Base-by-base conservation (phyloP, 2,797 vertebrate genomes). In the Limnodromus scolopaceus region DNA sequence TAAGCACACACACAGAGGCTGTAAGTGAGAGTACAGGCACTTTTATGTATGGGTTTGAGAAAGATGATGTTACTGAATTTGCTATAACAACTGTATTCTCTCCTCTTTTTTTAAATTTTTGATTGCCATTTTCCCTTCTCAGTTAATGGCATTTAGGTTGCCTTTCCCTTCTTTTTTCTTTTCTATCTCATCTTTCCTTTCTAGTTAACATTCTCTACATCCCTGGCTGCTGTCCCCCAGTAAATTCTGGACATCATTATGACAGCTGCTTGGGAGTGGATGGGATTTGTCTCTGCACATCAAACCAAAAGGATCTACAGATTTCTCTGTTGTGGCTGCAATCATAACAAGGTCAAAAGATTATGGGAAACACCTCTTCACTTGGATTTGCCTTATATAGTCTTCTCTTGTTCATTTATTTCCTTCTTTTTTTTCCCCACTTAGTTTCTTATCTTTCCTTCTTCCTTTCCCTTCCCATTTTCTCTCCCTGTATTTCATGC, bases 271-370 rank as follows among this genome's bases (percentile, higher is more conserved):
- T 65, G 39, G 53, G 23, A 88, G 18, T 51, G 28, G 39, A 68
- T 68, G 61, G 36, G 30, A 68, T 90, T 93, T 90, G 12, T 76
- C 36, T 88, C 69, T 93, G 23, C 45, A 23, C 53, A 93, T 71
- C 28, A 90, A 75, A 38, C 38, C 69, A 71, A 69, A 94, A 88
- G 20, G 5, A 34, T 61, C 34, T 64, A 71, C 27, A 88, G 28
- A 58, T 75, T 72, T 87, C 22, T 84, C 71, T 71, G 32, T n/a
- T 92, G 79, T 68, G 58, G 34, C n/a, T 91, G 30, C 53, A 90
- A 4, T 48, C 32, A 27, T 48, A 95, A 45, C 14, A 74, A 91
- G 39, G 45, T 28, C 32, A 74, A 78, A 89, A 88, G 27, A 71
- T 57, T 60, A 34, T 36, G 45, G 49, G 49, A 95, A 94, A 61